phyloP scores from a whole-genome alignment of 2,113 vertebrate genomes.

The Phalacrocorax pelagicus region DNA sequence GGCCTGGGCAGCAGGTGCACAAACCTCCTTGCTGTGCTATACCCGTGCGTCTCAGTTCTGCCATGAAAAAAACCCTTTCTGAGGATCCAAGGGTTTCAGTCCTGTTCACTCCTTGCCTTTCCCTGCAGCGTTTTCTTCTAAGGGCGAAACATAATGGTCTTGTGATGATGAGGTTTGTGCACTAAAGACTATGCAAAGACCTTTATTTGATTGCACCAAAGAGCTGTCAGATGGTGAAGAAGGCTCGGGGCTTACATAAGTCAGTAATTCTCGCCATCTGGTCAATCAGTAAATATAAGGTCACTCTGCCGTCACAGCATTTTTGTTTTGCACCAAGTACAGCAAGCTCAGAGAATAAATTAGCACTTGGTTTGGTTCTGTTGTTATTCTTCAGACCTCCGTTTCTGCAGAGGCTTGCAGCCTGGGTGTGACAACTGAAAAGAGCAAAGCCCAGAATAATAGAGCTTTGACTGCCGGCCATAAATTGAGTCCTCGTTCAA shows the following conservation, averaged over 20 bases:
- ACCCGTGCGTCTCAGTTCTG: background rate
- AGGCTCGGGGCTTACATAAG: conserved; percentile 27
- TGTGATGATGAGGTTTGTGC: background rate
- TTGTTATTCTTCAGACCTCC: background rate
- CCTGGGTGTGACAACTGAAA: conserved; percentile 8
- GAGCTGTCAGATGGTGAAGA: conserved; percentile 24
- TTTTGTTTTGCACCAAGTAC: background rate
- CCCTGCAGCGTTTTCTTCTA: conserved; percentile 4
- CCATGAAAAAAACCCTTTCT: background rate
- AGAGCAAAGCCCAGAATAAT: conserved; percentile 11
- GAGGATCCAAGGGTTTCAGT: background rate
- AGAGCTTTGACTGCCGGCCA: background rate
- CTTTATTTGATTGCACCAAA: background rate
- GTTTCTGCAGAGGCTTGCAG: background rate
- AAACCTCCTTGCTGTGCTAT: background rate
- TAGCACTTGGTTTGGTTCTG: background rate
- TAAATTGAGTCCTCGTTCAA: background rate
- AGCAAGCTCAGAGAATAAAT: background rate
- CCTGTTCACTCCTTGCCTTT: background rate
- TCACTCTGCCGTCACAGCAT: background rate
- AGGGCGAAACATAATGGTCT: background rate
- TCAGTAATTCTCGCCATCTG: conserved; percentile 54
- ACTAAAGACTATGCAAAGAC: background rate
- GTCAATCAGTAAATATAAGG: conserved; percentile 44
- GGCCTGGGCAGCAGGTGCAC: conserved; percentile 33